phyloP scores from a whole-genome alignment of 2,797 vertebrate species.

The Taeniopygia guttata region DNA sequence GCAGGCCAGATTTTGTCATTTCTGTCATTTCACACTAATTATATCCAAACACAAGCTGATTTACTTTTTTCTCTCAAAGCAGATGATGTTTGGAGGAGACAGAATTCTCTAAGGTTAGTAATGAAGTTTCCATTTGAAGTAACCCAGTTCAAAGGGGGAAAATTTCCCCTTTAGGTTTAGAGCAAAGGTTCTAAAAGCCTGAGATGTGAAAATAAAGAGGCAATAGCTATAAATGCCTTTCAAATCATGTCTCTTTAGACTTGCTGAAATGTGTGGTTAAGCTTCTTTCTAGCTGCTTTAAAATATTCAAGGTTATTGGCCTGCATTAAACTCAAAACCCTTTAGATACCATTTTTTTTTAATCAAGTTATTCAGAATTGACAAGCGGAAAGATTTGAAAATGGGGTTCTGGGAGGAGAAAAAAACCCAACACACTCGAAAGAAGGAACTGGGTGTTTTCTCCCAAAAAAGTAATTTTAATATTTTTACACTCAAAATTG shows the following conservation, averaged over 20 bases:
- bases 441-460: background rate
- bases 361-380: conserved; percentile 39
- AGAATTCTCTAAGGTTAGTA: conserved; percentile 55
- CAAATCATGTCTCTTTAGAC: conserved; percentile 64
- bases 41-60: conserved; percentile 23
- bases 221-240: conserved; percentile 45
- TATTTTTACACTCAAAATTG: background rate
- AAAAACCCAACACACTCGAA: background rate
- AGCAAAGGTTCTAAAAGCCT: conserved; percentile 66
- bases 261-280: conserved; percentile 64
- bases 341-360: conserved; percentile 27
- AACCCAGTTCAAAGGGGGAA: conserved; percentile 57
- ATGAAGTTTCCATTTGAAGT: conserved; percentile 69
- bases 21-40: conserved; percentile 29
- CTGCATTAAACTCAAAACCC: conserved; percentile 50
- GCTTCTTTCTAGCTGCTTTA: conserved; percentile 46
- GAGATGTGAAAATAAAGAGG: conserved; percentile 63
- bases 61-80: conserved; percentile 1
- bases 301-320: conserved; percentile 66
- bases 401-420: background rate
- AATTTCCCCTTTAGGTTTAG: conserved; percentile 58
- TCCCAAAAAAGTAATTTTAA: background rate
- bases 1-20: conserved; percentile 4
- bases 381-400: conserved; percentile 27
- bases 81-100: conserved; percentile 42